Conservation (phyloP, 2,797 vertebrate species). For the Pangasius sanitwongsei region DNA sequence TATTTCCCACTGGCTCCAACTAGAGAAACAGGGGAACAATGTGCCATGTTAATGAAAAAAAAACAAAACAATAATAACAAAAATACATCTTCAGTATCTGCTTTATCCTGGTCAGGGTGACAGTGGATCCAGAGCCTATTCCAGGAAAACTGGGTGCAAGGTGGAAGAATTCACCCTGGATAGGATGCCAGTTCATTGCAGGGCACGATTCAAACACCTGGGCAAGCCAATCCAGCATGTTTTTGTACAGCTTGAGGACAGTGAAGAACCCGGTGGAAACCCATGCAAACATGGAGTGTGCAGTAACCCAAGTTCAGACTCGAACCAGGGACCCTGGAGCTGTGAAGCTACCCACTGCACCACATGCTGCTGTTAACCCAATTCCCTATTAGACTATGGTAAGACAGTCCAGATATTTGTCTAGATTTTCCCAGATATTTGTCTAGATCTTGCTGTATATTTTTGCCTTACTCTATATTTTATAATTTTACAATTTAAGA, state of each 20-base stretch:
- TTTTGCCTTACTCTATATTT: background rate
- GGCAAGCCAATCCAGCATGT: background rate
- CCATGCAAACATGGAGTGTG: background rate
- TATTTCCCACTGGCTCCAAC: slow-evolving; percentile 85
- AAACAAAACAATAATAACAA: slow-evolving; percentile 18
- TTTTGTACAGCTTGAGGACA: background rate
- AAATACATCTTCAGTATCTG: background rate
- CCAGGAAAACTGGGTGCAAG: background rate
- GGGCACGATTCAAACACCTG: background rate
- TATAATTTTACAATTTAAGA: background rate
- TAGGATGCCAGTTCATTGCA: background rate
- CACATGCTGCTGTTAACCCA: slow-evolving; percentile 44
- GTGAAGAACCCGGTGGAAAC: background rate
- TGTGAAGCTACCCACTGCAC: slow-evolving; percentile 57
- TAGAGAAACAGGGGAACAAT: slow-evolving; percentile 62
- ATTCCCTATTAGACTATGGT: background rate
- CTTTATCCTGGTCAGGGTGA: background rate
- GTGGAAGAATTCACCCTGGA: background rate
- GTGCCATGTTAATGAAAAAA: background rate
- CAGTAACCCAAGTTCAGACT: background rate
- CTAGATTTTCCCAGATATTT: background rate
- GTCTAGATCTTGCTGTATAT: background rate
- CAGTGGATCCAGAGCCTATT: background rate
- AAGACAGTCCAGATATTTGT: background rate
- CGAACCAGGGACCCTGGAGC: slow-evolving; percentile 67